Evolutionary conservation across 2,888 invertebrate genomes (phyloP), one percentile per base, ranked within the genome.

Genomic region (Drosophila ezoana): DNA sequence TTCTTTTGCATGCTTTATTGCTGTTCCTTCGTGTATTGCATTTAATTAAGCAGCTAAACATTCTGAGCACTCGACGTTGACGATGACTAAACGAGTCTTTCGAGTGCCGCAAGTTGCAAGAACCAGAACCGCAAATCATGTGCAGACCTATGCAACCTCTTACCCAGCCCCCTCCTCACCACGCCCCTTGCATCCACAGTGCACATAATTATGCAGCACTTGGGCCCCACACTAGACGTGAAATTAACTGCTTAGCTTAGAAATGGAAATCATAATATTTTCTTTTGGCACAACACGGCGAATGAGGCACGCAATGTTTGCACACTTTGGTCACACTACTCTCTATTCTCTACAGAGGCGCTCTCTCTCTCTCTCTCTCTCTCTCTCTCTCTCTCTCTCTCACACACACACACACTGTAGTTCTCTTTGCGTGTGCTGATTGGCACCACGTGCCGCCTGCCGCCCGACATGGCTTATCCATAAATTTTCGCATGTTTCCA

Each of bases 21-120:
- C 59, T 23, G 38, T 43, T 47, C 37, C 53, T 35, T 48, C 43
- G 57, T 54, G 59, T 70, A 74, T 68, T 72, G 77, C 78, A 81
- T 81, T 78, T 74, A 81, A 78, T 78, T 81, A 78, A 78, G 75
- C 69, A 52, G 64, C 79, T 79, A 81, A 78, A 66, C 75, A 81
- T 77, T 48, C 62, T 38, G 48, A 61, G 49, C 79, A 49, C 70
- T 69, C 68, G 52, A 57, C 43, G 57, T 38, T 64, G 63, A 81
- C 60, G 53, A 70, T 44, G 49, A 69, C 64, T 65, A 60, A 72
- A 73, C 53, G 47, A 65, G 48, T 43, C 56, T 41, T 41, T 23
- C 23, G n/a, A 51, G 38, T 47, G 47, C n/a, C 33, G 41, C 57
- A 32, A 41, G 37, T 35, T 41, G 48, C 57, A 44, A 60, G 41